Conservation (phyloP, 2,797 vertebrate species). For the Crypturellus tataupa region DNA sequence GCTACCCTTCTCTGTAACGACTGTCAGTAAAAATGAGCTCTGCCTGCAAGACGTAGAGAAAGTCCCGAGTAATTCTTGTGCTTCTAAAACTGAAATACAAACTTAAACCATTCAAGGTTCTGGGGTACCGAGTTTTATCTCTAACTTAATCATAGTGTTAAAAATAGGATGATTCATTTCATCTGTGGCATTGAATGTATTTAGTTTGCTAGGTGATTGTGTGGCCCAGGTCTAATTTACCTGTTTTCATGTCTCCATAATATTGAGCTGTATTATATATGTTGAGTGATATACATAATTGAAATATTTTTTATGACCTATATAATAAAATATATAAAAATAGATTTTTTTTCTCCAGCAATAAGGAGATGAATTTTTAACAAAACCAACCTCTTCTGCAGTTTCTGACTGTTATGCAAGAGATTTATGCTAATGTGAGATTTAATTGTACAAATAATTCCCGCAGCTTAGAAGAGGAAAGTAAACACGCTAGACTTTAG, state of each 20-base stretch:
- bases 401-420: not conserved
- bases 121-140: not conserved
- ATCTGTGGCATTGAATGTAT: not conserved
- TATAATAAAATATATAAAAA: not conserved
- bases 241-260: not conserved
- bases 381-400: not conserved
- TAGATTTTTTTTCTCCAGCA: not conserved
- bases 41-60: rapidly evolving
- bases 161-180: not conserved
- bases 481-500: not conserved
- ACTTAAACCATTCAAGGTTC: not conserved
- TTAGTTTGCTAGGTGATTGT: not conserved
- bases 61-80: not conserved
- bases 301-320: no score
- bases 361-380: not conserved
- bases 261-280: rapidly evolving
- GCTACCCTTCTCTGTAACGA: rapidly evolving
- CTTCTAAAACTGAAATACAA: not conserved
- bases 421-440: not conserved
- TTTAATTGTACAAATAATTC: not conserved
- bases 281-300: not conserved
- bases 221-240: not conserved
- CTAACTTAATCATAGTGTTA: not conserved
- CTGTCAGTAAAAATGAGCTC: not conserved
- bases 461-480: not conserved